phyloP scores from a whole-genome alignment of 2,797 vertebrate species.

The Melanotaenia pygmaea region DNA sequence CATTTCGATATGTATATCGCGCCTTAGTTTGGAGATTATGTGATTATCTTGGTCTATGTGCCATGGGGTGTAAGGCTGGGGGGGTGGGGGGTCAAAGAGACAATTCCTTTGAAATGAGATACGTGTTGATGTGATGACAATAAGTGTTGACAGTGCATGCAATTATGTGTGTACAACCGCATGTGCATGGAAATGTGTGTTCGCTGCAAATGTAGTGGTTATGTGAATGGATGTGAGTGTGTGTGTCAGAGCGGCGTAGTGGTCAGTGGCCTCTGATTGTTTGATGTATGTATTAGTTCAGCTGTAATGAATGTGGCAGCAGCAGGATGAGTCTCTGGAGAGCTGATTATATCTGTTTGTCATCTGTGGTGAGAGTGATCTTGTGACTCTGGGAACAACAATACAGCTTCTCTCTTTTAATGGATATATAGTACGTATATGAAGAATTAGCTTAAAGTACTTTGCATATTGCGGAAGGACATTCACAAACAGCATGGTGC shows the following conservation, averaged over 20 bases:
- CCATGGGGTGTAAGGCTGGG: not conserved
- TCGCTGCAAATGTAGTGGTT: conserved; percentile 36
- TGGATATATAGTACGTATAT: conserved; percentile 27
- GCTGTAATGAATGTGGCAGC: conserved; percentile 71
- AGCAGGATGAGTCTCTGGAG: conserved; percentile 75
- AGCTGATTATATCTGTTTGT: conserved; percentile 81
- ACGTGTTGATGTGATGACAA: conserved; percentile 67
- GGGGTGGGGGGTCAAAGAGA: conserved; percentile 57
- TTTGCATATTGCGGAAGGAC: conserved; percentile 57
- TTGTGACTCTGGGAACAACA: conserved; percentile 67
- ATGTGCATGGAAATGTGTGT: conserved; percentile 44
- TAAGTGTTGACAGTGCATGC: conserved; percentile 65
- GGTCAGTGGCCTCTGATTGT: conserved; percentile 68
- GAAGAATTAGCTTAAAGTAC: conserved; percentile 37
- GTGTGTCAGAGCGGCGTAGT: conserved; percentile 27
- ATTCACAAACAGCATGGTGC: conserved; percentile 19
- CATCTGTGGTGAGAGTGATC: conserved; percentile 67
- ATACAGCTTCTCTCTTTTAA: conserved; percentile 50
- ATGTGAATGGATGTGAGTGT: conserved; percentile 3
- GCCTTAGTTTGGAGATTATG: conserved; percentile 72
- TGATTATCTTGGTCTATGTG: conserved; percentile 72
- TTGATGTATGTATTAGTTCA: conserved; percentile 75
- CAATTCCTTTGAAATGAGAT: conserved; percentile 73
- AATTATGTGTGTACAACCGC: conserved; percentile 56
- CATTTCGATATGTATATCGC: conserved; percentile 70